Percentiles rank a stretch among this genome's conserved stretches.
These are phyloP conservation scores for Spinus olivaceus DNA, from an alignment of 2,797 vertebrate genomes.

Conservation along the genomic window DNA sequence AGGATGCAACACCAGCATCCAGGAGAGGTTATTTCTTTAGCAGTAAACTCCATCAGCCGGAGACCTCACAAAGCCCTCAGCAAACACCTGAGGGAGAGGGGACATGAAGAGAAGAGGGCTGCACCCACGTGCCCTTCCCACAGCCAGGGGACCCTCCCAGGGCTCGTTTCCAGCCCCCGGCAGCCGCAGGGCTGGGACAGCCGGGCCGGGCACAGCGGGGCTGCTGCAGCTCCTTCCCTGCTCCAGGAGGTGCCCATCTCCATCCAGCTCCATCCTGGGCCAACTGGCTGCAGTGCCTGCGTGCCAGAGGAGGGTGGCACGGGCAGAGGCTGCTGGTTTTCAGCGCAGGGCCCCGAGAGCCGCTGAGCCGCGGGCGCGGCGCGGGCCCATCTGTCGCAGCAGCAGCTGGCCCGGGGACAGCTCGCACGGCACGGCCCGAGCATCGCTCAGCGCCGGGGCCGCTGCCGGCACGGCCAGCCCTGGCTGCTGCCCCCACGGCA, in stretches of 20 bases:
- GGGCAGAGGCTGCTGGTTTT: neutral
- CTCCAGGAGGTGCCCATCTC: neutral
- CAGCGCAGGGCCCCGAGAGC: neutral
- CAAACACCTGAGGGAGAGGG: neutral
- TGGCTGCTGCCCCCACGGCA: neutral
- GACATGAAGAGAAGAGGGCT: neutral
- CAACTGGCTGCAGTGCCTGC: rapidly evolving
- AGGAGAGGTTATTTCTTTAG: neutral
- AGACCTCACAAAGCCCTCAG: neutral
- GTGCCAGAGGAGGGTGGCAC: neutral
- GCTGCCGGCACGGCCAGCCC: neutral
- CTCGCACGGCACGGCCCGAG: neutral
- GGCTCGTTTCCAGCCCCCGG: neutral
- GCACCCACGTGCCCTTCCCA: rapidly evolving
- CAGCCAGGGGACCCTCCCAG: too few relatives aligned
- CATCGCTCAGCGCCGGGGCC: neutral
- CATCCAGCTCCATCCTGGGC: neutral
- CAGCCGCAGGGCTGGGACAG: rapidly evolving
- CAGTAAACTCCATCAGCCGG: neutral
- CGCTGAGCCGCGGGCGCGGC: neutral
- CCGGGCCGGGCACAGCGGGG: too few relatives aligned
- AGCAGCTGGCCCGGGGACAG: conserved; percentile 1
- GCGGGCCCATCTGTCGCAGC: neutral
- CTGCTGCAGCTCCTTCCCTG: neutral
- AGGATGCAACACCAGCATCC: rapidly evolving